Percentiles rank a stretch among this genome's conserved stretches.
phyloP scores from a whole-genome alignment of 2,888 invertebrate genomes.

The Ephialtes manifestator region DNA sequence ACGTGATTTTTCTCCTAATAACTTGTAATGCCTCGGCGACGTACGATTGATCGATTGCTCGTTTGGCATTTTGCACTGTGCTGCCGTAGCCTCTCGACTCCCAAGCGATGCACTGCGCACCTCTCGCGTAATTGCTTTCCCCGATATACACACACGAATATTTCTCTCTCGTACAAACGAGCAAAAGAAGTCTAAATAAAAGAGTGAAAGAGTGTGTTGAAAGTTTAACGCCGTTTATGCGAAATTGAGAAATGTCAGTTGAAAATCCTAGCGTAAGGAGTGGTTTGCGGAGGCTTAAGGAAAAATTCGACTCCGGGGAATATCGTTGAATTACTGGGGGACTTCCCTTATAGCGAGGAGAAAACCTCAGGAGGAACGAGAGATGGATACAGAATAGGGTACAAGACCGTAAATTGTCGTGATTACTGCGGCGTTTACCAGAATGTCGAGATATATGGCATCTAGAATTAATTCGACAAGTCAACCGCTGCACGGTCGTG shows the following conservation, averaged over 20 bases:
- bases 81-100: conserved; percentile 3
- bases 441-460: conserved; percentile 61
- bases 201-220: not conserved
- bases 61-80: conserved; percentile 59
- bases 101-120: conserved; percentile 6
- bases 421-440: conserved; percentile 51
- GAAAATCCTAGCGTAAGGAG: not conserved
- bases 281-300: not conserved
- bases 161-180: conserved; percentile 28
- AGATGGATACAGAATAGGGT: conserved; percentile 20
- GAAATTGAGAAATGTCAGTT: conserved; percentile 50
- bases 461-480: conserved; percentile 49
- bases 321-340: conserved; percentile 48
- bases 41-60: conserved; percentile 66
- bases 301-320: conserved; percentile 49
- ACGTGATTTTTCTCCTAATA: conserved; percentile 63
- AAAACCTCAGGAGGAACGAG: conserved; percentile 26
- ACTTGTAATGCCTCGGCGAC: conserved; percentile 64
- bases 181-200: not conserved
- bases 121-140: conserved; percentile 57
- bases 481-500: conserved; percentile 1
- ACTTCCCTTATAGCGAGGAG: conserved; percentile 37
- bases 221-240: conserved; percentile 15
- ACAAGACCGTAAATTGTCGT: conserved; percentile 61
- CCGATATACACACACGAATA: conserved; percentile 44